Conservation (phyloP, 37 sponge, comb jelly and placozoan species). For the Chondrilla cf. caribensis region DNA sequence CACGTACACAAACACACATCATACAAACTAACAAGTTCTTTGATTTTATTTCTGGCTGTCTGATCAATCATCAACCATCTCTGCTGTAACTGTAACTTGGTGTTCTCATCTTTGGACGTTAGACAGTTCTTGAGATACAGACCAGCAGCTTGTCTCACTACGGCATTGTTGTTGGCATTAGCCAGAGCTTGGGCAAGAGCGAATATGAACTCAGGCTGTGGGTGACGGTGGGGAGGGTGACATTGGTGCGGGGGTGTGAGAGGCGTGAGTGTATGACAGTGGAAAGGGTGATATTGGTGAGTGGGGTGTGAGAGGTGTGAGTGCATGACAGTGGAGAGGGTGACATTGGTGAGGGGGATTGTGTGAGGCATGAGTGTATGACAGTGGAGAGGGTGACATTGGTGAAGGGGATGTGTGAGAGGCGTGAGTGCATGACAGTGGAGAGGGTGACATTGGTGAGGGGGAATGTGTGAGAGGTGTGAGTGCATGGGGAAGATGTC, state of each 20-base stretch:
- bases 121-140: conserved; percentile 98
- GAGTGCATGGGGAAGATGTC: neutral
- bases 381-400: neutral
- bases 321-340: neutral
- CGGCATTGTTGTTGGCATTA: conserved; percentile 51
- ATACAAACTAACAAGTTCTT: conserved; percentile 52
- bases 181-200: conserved; percentile 77
- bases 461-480: neutral
- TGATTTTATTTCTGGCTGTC: conserved; percentile 60
- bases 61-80: conserved; percentile 75
- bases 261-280: too few relatives aligned
- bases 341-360: too few relatives aligned
- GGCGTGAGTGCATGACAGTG: neutral
- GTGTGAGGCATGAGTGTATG: too few relatives aligned
- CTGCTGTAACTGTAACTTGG: conserved; percentile 64
- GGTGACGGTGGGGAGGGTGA: neutral
- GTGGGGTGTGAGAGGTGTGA: neutral
- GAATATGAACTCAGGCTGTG: conserved; percentile 73
- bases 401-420: neutral
- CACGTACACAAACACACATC: too few relatives aligned
- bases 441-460: neutral
- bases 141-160: conserved; percentile 90
- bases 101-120: conserved; percentile 75
- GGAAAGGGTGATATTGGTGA: too few relatives aligned
- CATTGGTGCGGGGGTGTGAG: too few relatives aligned